Evolutionary conservation across 2,888 invertebrate genomes (phyloP), one percentile per base, ranked within the genome.

Genomic region (Heliconius sara): DNA sequence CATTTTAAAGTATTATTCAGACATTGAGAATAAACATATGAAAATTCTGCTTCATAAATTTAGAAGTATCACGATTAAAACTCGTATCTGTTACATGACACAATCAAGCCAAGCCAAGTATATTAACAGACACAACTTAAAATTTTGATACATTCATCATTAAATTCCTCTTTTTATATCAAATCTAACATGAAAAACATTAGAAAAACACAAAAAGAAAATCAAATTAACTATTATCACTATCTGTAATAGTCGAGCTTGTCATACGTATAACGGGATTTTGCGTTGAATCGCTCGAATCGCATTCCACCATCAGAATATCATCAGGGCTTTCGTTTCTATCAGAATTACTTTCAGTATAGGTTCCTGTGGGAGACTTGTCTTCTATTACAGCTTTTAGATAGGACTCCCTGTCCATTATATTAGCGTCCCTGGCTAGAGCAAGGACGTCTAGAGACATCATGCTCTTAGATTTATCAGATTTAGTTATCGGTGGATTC

Each of bases 201-300:
- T 66, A 52, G 13, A 65, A 70, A 27, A 70, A 52, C 52, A 52
- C 52, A 25, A 47, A 72, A 47, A 52, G 65, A 73, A 73, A 34
- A 80, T 16, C 12, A 27, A 47, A 10, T 22, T 75, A 63, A 66
- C 74, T 65, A 43, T 75, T 75, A 85, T 95, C 95, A 80, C 94
- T 95, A 74, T 95, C 95, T 2, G 94, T 94, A 4, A 94, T 85
- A 0, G 93, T 93, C 0, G 95, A 94, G 77, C 91, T 93, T 3
- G 95, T 95, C 94, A 95, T 94, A n/a, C 94, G 86, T 10, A 95
- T 95, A 16, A 95, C 91, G 0, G 95, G 95, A 80, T 94, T 94
- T 83, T 94, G 94, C 0, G 91, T 92, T 4, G 94, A 94, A 79
- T 95, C 95, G 80, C 94, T 95, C 4, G 95, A 94, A 72, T 95